A percentile compares a stretch with the other conserved stretches of the same genome.
Evolutionary conservation across 37 sponge, comb jelly and placozoan genomes (phyloP).

Genomic region (Diacarnus erythraeanus): DNA sequence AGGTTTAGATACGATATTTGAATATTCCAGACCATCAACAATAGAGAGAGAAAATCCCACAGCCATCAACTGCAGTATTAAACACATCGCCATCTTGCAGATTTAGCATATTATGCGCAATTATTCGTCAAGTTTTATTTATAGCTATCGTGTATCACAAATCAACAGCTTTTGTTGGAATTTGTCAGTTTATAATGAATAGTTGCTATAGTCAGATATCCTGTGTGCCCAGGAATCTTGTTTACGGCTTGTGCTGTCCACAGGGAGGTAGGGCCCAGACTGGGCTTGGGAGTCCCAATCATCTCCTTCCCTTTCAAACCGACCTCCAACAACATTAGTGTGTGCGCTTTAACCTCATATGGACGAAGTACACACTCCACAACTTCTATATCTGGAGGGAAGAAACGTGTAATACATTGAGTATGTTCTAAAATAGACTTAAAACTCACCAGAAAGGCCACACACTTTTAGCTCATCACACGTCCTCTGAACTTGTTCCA

Average conservation of each 20-base stretch:
- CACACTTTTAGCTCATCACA: conserved; percentile 53
- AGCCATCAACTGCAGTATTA: not conserved
- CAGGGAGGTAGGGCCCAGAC: conserved; percentile 17
- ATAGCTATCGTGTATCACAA: not conserved
- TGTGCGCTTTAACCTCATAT: conserved; percentile 43
- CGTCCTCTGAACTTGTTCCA: conserved; percentile 96
- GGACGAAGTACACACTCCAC: conserved; percentile 78
- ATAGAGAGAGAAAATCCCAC: not conserved
- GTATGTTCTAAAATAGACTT: not conserved
- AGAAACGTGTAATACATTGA: not conserved
- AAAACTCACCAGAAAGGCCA: conserved; percentile 73
- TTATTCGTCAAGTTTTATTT: too few species aligned
- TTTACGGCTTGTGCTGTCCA: conserved; percentile 69
- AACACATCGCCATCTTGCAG: not conserved
- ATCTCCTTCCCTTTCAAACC: conserved; percentile 14
- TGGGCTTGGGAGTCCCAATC: not conserved
- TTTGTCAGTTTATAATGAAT: conserved; percentile 16
- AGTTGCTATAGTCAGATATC: conserved; percentile 89
- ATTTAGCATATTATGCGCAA: not conserved
- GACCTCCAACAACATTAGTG: conserved; percentile 45
- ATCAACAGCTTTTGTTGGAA: not conserved
- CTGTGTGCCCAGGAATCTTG: conserved; percentile 88
- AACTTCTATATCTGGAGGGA: conserved; percentile 66
- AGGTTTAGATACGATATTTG: not conserved
- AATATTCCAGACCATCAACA: not conserved